A percentile compares a stretch with the other conserved stretches of the same genome.
These are phyloP conservation scores for Cheiracanthium punctorium DNA, from an alignment of 2,888 invertebrate genomes.

Conservation along the genomic window DNA sequence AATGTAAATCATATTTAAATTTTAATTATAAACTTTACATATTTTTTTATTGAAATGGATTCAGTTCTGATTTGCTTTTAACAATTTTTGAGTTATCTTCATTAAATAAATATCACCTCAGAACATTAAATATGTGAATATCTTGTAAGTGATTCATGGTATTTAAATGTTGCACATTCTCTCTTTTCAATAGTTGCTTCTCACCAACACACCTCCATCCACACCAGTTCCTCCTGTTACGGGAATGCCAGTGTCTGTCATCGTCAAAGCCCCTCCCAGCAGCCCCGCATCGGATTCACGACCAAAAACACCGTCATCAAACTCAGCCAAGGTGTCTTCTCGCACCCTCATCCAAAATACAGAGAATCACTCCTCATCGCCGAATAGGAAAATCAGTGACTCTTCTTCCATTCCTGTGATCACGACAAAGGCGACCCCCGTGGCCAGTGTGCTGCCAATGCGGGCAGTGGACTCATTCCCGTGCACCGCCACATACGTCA, in stretches of 20 bases:
- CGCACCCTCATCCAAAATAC: neutral
- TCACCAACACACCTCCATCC: constrained; percentile 72
- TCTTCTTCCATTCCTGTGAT: neutral
- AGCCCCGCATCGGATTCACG: neutral
- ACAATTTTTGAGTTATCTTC: too few relatives aligned
- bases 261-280: constrained; percentile 83
- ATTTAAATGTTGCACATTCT: too few relatives aligned
- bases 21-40: too few relatives aligned
- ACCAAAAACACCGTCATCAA: neutral
- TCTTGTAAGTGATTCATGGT: too few relatives aligned
- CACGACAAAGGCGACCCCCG: constrained; percentile 32
- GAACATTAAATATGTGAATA: too few relatives aligned
- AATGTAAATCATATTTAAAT: too few relatives aligned
- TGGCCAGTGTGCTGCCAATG: constrained; percentile 44
- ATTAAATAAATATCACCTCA: too few relatives aligned
- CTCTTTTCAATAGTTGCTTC: constrained; percentile 75
- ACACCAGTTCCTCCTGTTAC: constrained; percentile 73
- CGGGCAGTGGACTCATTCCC: constrained; percentile 26
- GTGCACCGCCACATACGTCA: neutral
- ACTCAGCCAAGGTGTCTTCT: neutral
- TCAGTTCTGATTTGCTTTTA: too few relatives aligned
- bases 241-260: constrained; percentile 82
- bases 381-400: neutral
- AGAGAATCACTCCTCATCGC: neutral
- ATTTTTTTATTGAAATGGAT: too few relatives aligned